Evolutionary conservation across 2,797 vertebrate genomes (phyloP).

Genomic region (Sus cebifrons): DNA sequence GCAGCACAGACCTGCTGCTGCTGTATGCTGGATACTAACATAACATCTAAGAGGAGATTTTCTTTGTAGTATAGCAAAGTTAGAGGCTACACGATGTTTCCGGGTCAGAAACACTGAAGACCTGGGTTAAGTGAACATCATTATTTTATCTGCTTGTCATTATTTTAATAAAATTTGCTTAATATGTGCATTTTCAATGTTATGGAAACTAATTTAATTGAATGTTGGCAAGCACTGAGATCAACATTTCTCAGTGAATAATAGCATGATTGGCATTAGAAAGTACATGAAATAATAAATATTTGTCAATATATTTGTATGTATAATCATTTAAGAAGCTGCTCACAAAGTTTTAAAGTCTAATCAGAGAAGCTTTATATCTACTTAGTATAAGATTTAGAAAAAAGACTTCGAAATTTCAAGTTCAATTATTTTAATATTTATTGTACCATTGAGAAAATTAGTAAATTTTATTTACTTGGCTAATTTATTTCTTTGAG

Average conservation of each 20-base stretch:
- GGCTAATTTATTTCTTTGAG: neutral
- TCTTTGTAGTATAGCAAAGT: neutral
- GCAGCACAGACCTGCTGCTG: neutral
- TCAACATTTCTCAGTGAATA: neutral
- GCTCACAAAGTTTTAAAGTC: neutral
- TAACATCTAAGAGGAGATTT: neutral
- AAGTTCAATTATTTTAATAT: conserved; percentile 5
- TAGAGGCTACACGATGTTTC: neutral
- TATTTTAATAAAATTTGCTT: neutral
- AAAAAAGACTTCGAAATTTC: neutral
- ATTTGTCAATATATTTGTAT: neutral
- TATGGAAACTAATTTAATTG: neutral
- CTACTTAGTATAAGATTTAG: neutral
- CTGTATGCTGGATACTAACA: neutral
- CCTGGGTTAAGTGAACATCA: neutral
- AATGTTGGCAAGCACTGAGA: neutral
- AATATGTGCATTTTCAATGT: neutral
- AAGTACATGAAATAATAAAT: neutral
- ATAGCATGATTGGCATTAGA: neutral
- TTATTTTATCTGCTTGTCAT: neutral
- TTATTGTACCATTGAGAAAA: neutral
- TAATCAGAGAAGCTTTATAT: neutral
- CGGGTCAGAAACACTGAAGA: neutral
- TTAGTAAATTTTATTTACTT: neutral
- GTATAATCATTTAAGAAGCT: neutral